A percentile compares a stretch with the other conserved stretches of the same genome.
Evolutionary conservation across 1,140 invertebrate species (phyloP).

Genomic region (Mizuhopecten yessoensis): DNA sequence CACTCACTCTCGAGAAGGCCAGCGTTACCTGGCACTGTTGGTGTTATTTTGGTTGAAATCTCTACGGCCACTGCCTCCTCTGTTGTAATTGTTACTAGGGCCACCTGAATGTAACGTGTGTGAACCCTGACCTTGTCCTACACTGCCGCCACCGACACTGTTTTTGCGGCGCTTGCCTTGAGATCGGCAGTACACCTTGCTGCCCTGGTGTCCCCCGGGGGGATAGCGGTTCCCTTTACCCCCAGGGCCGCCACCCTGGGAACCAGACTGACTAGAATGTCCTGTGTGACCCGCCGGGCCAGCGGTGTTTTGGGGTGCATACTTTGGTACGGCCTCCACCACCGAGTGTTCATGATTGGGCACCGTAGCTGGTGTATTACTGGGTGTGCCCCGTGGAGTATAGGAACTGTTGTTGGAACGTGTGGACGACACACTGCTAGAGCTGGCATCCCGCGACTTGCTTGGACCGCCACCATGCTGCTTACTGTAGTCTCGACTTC

Average conservation of each 20-base stretch:
- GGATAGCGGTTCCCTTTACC: slow-evolving; percentile 41
- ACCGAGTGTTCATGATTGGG: slow-evolving; percentile 16
- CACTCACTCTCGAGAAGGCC: background rate
- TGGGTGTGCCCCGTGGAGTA: slow-evolving; percentile 29
- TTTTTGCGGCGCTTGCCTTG: slow-evolving; percentile 48
- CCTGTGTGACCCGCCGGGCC: slow-evolving; percentile 41
- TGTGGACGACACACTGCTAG: slow-evolving; percentile 76
- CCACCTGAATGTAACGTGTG: background rate
- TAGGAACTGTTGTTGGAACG: slow-evolving; percentile 60
- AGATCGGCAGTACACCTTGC: slow-evolving; percentile 44
- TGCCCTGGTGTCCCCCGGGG: background rate
- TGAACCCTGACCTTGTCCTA: background rate
- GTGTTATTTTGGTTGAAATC: slow-evolving; percentile 13
- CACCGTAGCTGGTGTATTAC: slow-evolving; percentile 22
- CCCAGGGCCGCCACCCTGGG: slow-evolving; percentile 43
- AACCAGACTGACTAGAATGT: slow-evolving; percentile 46
- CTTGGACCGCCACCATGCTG: slow-evolving; percentile 42
- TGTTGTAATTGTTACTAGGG: slow-evolving; percentile 38
- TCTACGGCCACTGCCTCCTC: background rate
- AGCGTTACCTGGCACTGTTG: slow-evolving; percentile 14
- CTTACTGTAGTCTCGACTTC: slow-evolving; percentile 66
- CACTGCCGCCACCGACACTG: slow-evolving; percentile 41
- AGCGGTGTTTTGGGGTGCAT: background rate
- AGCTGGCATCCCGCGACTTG: slow-evolving; percentile 72
- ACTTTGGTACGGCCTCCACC: slow-evolving; percentile 19